Evolutionary conservation across 2,113 vertebrate species (phyloP).

Genomic region (Empidonax traillii): DNA sequence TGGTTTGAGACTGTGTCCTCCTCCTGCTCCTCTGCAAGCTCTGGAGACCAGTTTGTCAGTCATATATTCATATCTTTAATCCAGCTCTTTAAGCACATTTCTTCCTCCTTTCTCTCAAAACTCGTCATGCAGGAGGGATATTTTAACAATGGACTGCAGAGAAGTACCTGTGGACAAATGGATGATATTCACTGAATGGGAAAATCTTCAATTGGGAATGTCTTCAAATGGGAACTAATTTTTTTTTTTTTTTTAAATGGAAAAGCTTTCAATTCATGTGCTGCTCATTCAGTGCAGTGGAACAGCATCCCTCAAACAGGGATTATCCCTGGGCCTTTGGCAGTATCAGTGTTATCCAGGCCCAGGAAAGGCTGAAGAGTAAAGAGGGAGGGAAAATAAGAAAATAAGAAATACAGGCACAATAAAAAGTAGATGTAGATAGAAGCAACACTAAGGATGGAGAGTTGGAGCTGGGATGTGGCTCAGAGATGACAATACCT

Average conservation of each 20-base stretch:
- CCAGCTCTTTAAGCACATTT: not conserved
- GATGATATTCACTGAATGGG: not conserved
- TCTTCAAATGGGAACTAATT: not conserved
- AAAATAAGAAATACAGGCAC: not conserved
- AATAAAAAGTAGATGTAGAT: not conserved
- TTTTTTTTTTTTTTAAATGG: not conserved
- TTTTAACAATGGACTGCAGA: not conserved
- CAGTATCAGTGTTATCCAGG: not conserved
- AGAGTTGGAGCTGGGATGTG: not conserved
- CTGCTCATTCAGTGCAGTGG: not conserved
- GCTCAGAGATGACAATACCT: not conserved
- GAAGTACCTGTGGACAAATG: not conserved
- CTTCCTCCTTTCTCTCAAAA: not conserved
- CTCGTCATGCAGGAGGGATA: not conserved
- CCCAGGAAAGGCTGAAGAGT: not conserved
- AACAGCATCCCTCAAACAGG: not conserved
- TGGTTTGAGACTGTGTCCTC: too few species aligned
- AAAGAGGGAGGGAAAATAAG: not conserved
- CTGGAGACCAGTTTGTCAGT: not conserved
- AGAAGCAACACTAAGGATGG: not conserved
- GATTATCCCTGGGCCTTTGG: not conserved
- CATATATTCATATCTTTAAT: not conserved
- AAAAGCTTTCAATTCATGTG: not conserved
- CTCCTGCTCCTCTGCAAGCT: too few species aligned
- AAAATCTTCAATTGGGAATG: not conserved